Percentiles rank a stretch among this genome's conserved stretches.
Conservation (phyloP, 2,113 vertebrate species). For the Morone saxatilis region DNA sequence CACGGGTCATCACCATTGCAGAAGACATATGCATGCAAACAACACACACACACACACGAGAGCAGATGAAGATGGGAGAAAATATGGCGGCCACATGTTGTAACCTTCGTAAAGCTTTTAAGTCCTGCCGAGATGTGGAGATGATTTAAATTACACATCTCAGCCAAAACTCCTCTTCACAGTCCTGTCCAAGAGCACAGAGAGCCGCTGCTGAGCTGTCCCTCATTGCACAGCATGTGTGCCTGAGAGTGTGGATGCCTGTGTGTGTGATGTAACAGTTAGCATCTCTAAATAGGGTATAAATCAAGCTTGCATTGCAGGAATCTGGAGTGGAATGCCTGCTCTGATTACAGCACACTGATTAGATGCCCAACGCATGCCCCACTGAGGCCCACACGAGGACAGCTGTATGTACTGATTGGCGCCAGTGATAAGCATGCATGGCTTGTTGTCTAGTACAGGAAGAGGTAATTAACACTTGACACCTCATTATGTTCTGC, state of each 20-base stretch:
- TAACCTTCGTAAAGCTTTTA: conserved; percentile 59
- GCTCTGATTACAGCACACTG: conserved; percentile 59
- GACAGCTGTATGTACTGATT: conserved; percentile 55
- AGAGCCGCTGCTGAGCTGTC: conserved; percentile 45
- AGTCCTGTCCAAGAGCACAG: conserved; percentile 26
- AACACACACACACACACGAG: not conserved
- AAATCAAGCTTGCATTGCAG: conserved; percentile 31
- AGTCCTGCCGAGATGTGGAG: conserved; percentile 52
- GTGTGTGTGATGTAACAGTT: conserved; percentile 9
- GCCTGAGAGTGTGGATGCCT: conserved; percentile 6
- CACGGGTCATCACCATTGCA: not conserved
- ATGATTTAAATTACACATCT: conserved; percentile 55
- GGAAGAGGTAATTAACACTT: conserved; percentile 66
- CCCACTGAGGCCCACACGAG: conserved; percentile 53
- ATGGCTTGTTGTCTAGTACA: conserved; percentile 52
- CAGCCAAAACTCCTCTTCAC: conserved; percentile 42
- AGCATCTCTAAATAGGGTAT: conserved; percentile 32
- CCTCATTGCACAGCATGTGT: conserved; percentile 24
- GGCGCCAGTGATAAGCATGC: conserved; percentile 56
- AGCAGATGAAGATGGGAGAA: conserved; percentile 23
- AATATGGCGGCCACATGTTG: conserved; percentile 76
- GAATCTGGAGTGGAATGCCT: conserved; percentile 46
- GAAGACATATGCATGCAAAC: conserved; percentile 15
- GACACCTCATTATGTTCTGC: conserved; percentile 51
- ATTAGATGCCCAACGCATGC: conserved; percentile 50